Base-by-base conservation (phyloP, 2,113 vertebrate species). In the Anguilla rostrata region DNA sequence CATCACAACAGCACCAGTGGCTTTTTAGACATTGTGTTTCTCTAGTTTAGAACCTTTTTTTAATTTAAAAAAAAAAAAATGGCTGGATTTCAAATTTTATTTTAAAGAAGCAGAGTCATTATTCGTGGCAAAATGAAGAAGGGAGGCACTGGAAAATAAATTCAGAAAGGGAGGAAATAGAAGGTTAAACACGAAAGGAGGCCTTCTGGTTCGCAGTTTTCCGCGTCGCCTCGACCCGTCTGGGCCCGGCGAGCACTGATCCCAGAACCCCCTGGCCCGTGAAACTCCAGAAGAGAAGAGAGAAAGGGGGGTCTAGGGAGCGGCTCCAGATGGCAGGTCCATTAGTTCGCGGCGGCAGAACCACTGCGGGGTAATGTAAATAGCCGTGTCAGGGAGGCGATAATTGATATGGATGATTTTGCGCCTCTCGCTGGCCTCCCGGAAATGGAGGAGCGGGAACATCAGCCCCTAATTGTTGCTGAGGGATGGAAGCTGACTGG, bases 331-430 rank as follows among this genome's bases (percentile, higher is more conserved):
- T 90, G 92, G 90, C 79, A 56, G 39, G 75, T 85, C 89, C 46
- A 89, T 92, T 88, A 92, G 89, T 66, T 26, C 29, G 79, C 82
- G 43, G 41, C 85, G 46, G 63, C 43, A 46, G 49, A 92, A 87
- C 82, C 56, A 85, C 46, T 40, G 57, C 89, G 87, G 89, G 86
- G 90, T 34, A 34, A 91, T 85, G 88, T 89, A 91, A 90, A 92
- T 88, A 85, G 80, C 86, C 85, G 20, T 88, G 89, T 92, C 87
- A 90, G 86, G 89, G 85, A 63, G 80, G 84, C 87, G 90, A 83
- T 91, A 91, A 92, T 91, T 90, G 84, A 92, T 89, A 91, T 87
- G 86, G 88, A 93, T 93, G 87, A 91, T 87, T 89, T 89, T 53
- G n/a, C 34, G 89, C 75, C 63, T 84, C 40, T 85, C 53, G 46